Conservation (phyloP, 2,888 invertebrate genomes). For the Pimpla rufipes region DNA sequence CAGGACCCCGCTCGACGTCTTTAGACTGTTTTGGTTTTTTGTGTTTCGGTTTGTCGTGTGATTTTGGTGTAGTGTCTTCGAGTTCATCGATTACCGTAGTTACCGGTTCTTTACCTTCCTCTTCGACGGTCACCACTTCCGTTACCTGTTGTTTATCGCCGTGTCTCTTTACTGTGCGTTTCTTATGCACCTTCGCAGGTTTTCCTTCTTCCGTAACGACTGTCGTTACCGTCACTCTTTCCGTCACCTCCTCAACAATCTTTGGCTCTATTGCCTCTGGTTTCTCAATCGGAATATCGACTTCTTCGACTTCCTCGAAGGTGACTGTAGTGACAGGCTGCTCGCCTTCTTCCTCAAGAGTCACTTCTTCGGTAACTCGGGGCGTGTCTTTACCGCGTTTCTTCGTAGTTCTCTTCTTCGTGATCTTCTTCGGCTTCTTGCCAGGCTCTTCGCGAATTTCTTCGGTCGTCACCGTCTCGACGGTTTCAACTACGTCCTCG, state of each 20-base stretch:
- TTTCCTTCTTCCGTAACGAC: conserved; percentile 83
- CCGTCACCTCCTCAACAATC: conserved; percentile 72
- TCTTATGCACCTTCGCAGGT: conserved; percentile 79
- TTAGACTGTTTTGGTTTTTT: conserved; percentile 78
- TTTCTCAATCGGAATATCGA: conserved; percentile 72
- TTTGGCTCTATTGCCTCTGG: conserved; percentile 54
- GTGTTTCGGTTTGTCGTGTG: conserved; percentile 80
- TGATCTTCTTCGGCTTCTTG: conserved; percentile 77
- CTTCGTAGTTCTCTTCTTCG: conserved; percentile 82
- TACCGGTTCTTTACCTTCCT: conserved; percentile 85
- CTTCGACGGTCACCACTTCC: conserved; percentile 85
- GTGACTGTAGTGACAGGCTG: conserved; percentile 79
- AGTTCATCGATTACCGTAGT: conserved; percentile 79
- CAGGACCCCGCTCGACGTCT: conserved; percentile 75
- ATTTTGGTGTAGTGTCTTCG: conserved; percentile 80
- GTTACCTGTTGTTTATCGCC: conserved; percentile 85
- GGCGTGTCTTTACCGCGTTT: conserved; percentile 79
- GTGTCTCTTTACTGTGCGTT: conserved; percentile 81
- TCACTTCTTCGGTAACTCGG: conserved; percentile 85
- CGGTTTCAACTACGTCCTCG: conserved; percentile 72
- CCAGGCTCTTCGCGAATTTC: conserved; percentile 73
- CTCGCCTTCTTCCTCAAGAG: conserved; percentile 77
- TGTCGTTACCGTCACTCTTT: conserved; percentile 82
- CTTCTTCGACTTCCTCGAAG: conserved; percentile 77
- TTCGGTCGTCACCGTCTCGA: conserved; percentile 72